Evolutionary conservation across 2,888 invertebrate genomes (phyloP).

Genomic region (Hesperia comma): DNA sequence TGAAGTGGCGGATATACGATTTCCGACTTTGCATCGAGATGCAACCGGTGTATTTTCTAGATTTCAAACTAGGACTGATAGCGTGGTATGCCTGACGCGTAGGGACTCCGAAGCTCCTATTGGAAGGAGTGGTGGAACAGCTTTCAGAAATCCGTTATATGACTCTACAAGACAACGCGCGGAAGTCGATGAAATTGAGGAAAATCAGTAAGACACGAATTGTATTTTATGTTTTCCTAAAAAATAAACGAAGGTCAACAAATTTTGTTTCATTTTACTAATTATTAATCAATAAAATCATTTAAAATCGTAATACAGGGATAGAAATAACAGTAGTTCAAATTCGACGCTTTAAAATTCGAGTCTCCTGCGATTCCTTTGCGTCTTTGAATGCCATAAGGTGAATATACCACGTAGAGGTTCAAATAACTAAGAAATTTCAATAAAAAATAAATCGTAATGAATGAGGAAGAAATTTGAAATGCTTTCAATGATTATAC

Average conservation of each 20-base stretch:
- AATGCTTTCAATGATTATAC: too few relatives aligned
- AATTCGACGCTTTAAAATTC: not conserved
- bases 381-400: not conserved
- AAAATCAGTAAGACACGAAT: constrained; percentile 50
- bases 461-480: too few relatives aligned
- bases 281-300: not conserved
- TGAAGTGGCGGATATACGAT: constrained; percentile 49
- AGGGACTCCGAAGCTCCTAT: constrained; percentile 62
- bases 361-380: not conserved
- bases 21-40: constrained; percentile 49
- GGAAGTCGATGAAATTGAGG: constrained; percentile 56
- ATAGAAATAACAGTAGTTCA: not conserved
- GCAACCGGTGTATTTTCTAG: constrained; percentile 57
- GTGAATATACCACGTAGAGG: not conserved
- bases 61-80: constrained; percentile 68
- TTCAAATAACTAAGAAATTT: not conserved
- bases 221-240: not conserved
- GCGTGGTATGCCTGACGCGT: constrained; percentile 70
- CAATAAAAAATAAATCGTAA: too few relatives aligned
- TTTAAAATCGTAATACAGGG: not conserved
- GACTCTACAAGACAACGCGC: constrained; percentile 71
- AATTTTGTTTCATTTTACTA: too few relatives aligned
- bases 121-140: constrained; percentile 52
- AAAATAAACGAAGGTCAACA: too few relatives aligned
- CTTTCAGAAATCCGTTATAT: constrained; percentile 75